Evolutionary conservation across 2,113 vertebrate species (phyloP).

Genomic region (Acrocephalus kingi): DNA sequence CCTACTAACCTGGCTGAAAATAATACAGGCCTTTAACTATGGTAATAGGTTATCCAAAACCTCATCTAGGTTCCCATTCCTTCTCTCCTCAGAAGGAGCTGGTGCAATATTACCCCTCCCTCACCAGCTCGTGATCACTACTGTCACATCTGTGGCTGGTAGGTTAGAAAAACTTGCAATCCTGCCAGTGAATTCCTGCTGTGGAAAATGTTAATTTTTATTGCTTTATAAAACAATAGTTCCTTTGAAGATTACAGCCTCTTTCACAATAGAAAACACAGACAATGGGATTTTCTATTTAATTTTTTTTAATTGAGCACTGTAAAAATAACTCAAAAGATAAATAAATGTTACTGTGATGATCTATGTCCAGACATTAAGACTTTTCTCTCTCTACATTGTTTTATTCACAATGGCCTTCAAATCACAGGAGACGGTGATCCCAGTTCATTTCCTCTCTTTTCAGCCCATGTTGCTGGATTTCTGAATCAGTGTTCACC

Average conservation of each 20-base stretch:
- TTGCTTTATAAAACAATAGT: constrained; percentile 67
- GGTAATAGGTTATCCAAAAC: neutral
- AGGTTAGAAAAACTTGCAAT: constrained; percentile 43
- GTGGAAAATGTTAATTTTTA: constrained; percentile 69
- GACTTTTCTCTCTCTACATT: constrained; percentile 71
- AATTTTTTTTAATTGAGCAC: constrained; percentile 73
- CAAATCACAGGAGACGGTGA: constrained; percentile 71
- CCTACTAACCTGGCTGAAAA: neutral
- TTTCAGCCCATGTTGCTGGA: constrained; percentile 50
- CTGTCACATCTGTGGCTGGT: neutral
- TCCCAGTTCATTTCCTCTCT: constrained; percentile 67
- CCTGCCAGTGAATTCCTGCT: constrained; percentile 48
- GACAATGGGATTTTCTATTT: constrained; percentile 79
- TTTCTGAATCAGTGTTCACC: constrained; percentile 60
- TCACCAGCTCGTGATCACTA: neutral
- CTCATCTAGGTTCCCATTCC: neutral
- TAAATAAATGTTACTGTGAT: constrained; percentile 75
- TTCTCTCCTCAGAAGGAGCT: neutral
- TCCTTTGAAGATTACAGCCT: constrained; percentile 65
- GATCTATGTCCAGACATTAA: constrained; percentile 71
- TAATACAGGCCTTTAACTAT: neutral
- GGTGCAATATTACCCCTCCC: neutral
- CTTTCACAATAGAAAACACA: constrained; percentile 67
- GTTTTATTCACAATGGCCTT: constrained; percentile 76
- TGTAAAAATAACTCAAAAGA: constrained; percentile 77